Base-by-base conservation (phyloP, 2,113 vertebrate species). In the Rhinichthys klamathensis region DNA sequence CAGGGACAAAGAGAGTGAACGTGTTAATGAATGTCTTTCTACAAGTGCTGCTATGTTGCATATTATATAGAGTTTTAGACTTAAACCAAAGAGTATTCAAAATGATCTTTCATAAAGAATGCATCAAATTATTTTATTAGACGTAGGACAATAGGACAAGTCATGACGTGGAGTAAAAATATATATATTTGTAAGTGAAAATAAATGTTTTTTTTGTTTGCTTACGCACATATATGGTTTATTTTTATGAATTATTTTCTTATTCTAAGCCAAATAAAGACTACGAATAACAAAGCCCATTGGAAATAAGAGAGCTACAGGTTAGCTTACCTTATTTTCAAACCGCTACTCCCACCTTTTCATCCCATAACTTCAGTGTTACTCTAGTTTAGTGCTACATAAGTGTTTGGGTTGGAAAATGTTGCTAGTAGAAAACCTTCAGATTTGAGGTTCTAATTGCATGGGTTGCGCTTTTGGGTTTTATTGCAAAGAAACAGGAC, bases 31-130 rank as follows among this genome's bases (percentile, higher is more conserved):
- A 94, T 93, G 93, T 94, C 92, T 91, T 92, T 92, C 79, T 87
- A 91, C 92, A 94, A 91, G 93, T 94, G 94, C 94, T 95, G 94
- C 94, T 94, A 95, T 84, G 67, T 91, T 92, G 93, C 92, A 89
- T 89, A 90, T 88, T 87, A 80, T 87, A 88, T 80, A 80, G 89
- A 18, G 35, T 86, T 91, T 90, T 89, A 90, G 88, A 91, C 89
- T 89, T 89, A 94, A 92, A 86, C 92, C 92, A 93, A 92, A 93
- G 92, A 95, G 93, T 95, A 91, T 94, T 93, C 58, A 85, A 78
- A 86, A 38, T 41, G 51, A 81, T 89, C 86, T 88, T 89, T 93
- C 74, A 85, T 90, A 87, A 89, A 90, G 78, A 87, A 85, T 83
- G 83, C 76, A 85, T 92, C 84, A 35, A 61, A 84, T 91, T 89